These are phyloP conservation scores for Pseudomyrmex cubaensis DNA, from an alignment of 1,140 invertebrate genomes.

Conservation along the genomic window DNA sequence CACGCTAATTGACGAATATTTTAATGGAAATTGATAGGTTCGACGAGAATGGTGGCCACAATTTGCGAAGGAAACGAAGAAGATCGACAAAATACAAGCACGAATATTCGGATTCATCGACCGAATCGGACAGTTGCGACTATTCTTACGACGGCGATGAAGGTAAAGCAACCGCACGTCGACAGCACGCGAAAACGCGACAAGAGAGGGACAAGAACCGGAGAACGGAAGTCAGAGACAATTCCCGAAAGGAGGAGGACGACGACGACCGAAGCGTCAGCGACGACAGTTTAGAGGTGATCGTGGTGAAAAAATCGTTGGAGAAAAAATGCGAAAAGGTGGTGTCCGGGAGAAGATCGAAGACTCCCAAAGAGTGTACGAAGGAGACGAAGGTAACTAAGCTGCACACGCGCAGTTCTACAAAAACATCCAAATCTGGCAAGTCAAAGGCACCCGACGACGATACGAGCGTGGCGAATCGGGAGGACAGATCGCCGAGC, in stretches of 20 bases:
- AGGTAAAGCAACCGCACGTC: background rate
- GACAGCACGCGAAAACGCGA: conserved; percentile 1
- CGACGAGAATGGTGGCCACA: conserved; percentile 59
- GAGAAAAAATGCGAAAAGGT: conserved; percentile 81
- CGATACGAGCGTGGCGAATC: conserved; percentile 24
- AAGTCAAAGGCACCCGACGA: conserved; percentile 51
- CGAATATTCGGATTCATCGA: conserved; percentile 75
- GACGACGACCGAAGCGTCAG: conserved; percentile 77
- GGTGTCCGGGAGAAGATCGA: conserved; percentile 76
- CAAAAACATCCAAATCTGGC: conserved; percentile 62
- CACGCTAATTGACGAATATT: too few relatives aligned
- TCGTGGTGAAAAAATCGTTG: conserved; percentile 79
- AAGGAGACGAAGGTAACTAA: conserved; percentile 73
- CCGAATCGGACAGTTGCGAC: conserved; percentile 69
- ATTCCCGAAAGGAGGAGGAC: conserved; percentile 60
- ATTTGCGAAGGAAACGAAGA: conserved; percentile 59
- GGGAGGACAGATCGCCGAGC: conserved; percentile 18
- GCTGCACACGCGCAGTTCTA: conserved; percentile 61
- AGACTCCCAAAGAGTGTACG: conserved; percentile 75
- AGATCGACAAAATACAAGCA: conserved; percentile 69
- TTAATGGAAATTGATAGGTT: conserved; percentile 42
- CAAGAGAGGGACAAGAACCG: conserved; percentile 29
- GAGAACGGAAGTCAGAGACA: conserved; percentile 20
- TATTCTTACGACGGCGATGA: conserved; percentile 18
- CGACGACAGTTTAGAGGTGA: conserved; percentile 83